Evolutionary conservation across 2,888 invertebrate species (phyloP), one percentile per base, ranked within the genome.

Genomic region (Thymelicus sylvestris): DNA sequence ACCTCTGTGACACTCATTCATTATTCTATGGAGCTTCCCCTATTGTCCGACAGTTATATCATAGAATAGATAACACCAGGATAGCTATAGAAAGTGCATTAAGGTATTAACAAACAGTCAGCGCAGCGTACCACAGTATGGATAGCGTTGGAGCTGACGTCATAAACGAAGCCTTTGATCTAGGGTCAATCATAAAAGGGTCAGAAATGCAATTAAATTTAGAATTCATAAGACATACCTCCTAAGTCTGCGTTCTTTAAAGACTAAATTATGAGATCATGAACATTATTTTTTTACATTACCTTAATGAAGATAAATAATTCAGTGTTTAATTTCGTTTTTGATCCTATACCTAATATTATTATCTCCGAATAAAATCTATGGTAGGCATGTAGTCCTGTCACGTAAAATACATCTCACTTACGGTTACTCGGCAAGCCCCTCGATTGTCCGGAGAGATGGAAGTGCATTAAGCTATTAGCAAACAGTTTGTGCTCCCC

Each of bases 381-480:
- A 44, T 48, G 48, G 52, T 52, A 52, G 0, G 19, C 15, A 52
- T 15, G 15, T 7, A 24, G 31, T 57, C 57, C 7, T 31, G 63
- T 50, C 63, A 63, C 63, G 50, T 50, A 47, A 41, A 15, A 65
- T 65, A 52, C 15, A 44, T 50, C 31, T 63, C 38, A 50, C 47
- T 73, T 72, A 60, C 70, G 72, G 70, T 73, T 75, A 74, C 74
- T 76, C 70, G 71, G 74, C 74, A 76, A 74, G 77, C 82, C 84
- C 85, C 83, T 80, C 79, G 74, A 70, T 80, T 81, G 81, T 80
- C 81, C 76, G 79, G 78, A 80, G 79, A 80, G 85, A 86, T 84
- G 86, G 83, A 82, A 88, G 86, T 89, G 85, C 88, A 90, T 90
- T 89, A 88, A 86, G 85, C 86, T 87, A 90, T 91, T 90, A 88